These are phyloP conservation scores for Pontoporia blainvillei DNA, from an alignment of 2,113 vertebrate species.

Conservation along the genomic window DNA sequence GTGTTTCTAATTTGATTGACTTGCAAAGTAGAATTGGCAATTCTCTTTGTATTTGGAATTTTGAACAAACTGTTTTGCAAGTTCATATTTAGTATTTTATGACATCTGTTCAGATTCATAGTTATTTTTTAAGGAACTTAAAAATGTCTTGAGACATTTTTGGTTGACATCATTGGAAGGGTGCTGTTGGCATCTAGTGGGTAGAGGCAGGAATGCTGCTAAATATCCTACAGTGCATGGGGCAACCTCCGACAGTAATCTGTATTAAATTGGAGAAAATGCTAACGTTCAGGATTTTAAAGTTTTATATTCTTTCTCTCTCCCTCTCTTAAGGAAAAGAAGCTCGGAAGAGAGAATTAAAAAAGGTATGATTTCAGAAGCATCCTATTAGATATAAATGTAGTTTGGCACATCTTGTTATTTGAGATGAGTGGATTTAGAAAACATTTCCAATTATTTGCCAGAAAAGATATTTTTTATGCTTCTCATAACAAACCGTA, in stretches of 20 bases:
- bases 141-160: neutral
- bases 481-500: neutral
- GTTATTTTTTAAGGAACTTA: constrained; percentile 5
- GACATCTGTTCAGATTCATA: neutral
- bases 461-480: neutral
- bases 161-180: neutral
- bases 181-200: neutral
- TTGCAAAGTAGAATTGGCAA: neutral
- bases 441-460: constrained; percentile 17
- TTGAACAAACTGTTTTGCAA: neutral
- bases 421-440: constrained; percentile 17
- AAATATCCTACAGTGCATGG: neutral
- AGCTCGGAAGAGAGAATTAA: constrained; percentile 97
- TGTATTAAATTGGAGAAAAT: neutral
- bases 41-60: neutral
- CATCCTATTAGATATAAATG: neutral
- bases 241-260: neutral
- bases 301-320: constrained; percentile 14
- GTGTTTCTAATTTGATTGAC: neutral
- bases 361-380: constrained; percentile 88
- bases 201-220: neutral
- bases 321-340: constrained; percentile 90
- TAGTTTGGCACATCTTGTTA: neutral
- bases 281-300: neutral
- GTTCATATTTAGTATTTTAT: neutral